A percentile compares a stretch with the other conserved stretches of the same genome.
Evolutionary conservation across 2,113 vertebrate genomes (phyloP).

Genomic region (Pavo muticus): DNA sequence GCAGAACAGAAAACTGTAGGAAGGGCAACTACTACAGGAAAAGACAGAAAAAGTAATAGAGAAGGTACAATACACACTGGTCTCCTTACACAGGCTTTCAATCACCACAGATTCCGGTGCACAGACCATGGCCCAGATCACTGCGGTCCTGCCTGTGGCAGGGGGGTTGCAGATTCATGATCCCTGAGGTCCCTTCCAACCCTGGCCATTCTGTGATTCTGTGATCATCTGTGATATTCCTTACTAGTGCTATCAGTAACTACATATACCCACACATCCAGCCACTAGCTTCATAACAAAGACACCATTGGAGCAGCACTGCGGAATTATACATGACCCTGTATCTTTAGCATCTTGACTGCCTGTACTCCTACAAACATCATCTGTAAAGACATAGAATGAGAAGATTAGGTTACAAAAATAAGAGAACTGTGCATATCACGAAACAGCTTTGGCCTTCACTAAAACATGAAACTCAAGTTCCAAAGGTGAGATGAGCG

Average conservation of each 20-base stretch:
- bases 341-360: background rate
- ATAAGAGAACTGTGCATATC: background rate
- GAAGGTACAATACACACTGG: background rate
- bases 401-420: background rate
- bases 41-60: background rate
- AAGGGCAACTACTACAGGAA: background rate
- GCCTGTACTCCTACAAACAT: background rate
- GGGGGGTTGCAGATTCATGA: no score
- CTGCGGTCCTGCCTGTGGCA: no score
- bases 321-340: background rate
- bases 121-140: background rate
- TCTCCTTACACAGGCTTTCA: background rate
- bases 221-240: background rate
- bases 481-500: background rate
- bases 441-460: background rate
- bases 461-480: background rate
- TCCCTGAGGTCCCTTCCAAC: no score
- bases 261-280: background rate
- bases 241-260: background rate
- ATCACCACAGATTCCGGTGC: background rate
- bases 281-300: constrained; percentile 1
- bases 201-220: no score
- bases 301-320: background rate
- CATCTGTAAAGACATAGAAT: background rate
- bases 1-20: fast-evolving